Evolutionary conservation across 37 sponge, comb jelly and placozoan genomes (phyloP), one percentile per base, ranked within the genome.

Genomic region (Amphimedon queenslandica): DNA sequence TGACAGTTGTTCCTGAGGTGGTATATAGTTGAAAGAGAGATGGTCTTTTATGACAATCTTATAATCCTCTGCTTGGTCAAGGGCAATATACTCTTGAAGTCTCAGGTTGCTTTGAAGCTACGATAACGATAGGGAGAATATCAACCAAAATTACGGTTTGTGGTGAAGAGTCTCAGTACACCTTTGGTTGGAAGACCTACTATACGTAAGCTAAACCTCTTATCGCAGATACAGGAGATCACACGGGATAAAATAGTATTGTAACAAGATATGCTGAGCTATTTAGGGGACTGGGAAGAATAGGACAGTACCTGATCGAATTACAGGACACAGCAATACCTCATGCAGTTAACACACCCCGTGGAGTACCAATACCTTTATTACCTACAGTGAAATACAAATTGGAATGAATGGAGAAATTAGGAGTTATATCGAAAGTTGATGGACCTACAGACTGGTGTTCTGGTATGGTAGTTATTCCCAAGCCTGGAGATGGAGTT

Each of bases 381-480:
- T 1, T n/a, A 35, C 3, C 33, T 1, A 71, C 61, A 42, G 67
- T 72, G 30, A 60, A 72, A 5, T 60, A 2, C 2, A 73, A 80
- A 42, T 66, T 72, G 21, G 3, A 72, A n/a, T 1, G 81, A 2
- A 80, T 80, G 81, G 81, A 72, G 56, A 23, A 63, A 32, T 34
- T 63, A 4, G 63, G 63, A 25, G 73, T 80, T 2, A 71, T 80
- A 4, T 60, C 70, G 6, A 63, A 33, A 63, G 47, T 75, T n/a
- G 42, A 58, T 4, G 47, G 27, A n/a, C 76, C 64, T 2, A 75
- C 76, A 1, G 27, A 58, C 1, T 75, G 76, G 76, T 63, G 76
- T 41, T 36, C 76, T 2, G 64, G 40, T 4, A 75, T 75, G 63
- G 76, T 75, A 13, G 65, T 63, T 25, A 41, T 75, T 2, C 76